Evolutionary conservation across 2,888 invertebrate species (phyloP), one percentile per base, ranked within the genome.

Genomic region (Desoria tigrina): DNA sequence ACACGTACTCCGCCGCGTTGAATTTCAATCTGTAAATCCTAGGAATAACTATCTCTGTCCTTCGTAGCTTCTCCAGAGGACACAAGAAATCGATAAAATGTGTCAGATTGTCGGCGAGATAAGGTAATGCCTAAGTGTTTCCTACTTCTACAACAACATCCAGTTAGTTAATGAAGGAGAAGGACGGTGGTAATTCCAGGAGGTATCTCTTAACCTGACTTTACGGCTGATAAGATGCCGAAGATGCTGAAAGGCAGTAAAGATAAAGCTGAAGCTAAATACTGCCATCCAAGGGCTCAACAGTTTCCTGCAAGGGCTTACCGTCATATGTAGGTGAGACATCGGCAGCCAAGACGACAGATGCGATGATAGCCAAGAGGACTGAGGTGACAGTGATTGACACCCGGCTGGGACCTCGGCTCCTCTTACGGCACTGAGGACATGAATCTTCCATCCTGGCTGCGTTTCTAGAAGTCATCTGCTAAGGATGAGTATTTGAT

Each of bases 331-430:
- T 71, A 56, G 73, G 73, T 62, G 71, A 68, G 63, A 71, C 67
- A 68, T 75, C 75, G 60, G 73, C 67, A 63, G 75, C 70, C 54
- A 74, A 66, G 66, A 71, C 72, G 63, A 71, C 73, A 68, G 71
- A 69, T 69, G 75, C 71, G 75, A 75, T 73, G 75, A 75, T 72
- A 69, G 68, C 72, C 56, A 75, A 70, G 66, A 75, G 73, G 63
- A 65, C 67, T 62, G 69, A 62, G 70, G 64, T 71, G 75, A 73
- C 73, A 73, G 72, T 71, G 72, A 73, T 68, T 69, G 75, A 73
- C 75, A 73, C 63, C 45, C 21, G 16, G 45, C n/a, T 45, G 45
- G 57, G 39, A 14, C 21, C 16, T 28, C 6, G 55, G 28, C 18
- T 42, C 28, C 55, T 63, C 60, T 62, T 63, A 42, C 67, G 65